phyloP scores from a whole-genome alignment of 2,888 invertebrate genomes.

The Phengaris arion region DNA sequence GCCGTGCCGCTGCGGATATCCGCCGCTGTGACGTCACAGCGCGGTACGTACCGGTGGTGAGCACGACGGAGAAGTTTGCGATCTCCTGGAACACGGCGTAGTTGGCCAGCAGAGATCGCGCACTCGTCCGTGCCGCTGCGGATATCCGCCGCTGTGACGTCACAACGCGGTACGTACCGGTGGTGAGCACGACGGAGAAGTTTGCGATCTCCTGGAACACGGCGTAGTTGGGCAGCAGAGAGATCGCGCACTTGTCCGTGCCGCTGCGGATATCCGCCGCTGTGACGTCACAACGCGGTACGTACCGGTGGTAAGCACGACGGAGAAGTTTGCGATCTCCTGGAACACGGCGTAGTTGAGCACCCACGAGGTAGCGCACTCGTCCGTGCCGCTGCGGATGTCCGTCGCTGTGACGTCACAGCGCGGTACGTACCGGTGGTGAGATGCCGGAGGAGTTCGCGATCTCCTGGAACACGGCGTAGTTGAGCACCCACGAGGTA shows the following conservation, averaged over 20 bases:
- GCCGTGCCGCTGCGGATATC: slow-evolving; percentile 76
- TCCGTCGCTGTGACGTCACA: slow-evolving; percentile 45
- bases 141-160: slow-evolving; percentile 56
- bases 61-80: slow-evolving; percentile 90
- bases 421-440: slow-evolving; percentile 83
- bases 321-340: slow-evolving; percentile 95
- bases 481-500: slow-evolving; percentile 94
- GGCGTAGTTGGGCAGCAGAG: slow-evolving; percentile 94
- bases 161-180: slow-evolving; percentile 79
- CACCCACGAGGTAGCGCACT: slow-evolving; percentile 91
- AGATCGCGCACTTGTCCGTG: slow-evolving; percentile 94
- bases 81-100: slow-evolving; percentile 96
- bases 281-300: slow-evolving; percentile 30
- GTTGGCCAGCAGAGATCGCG: slow-evolving; percentile 93
- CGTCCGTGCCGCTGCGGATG: slow-evolving; percentile 92
- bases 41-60: slow-evolving; percentile 85
- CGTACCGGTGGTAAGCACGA: slow-evolving; percentile 89
- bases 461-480: slow-evolving; percentile 95
- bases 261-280: slow-evolving; percentile 85
- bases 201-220: slow-evolving; percentile 96
- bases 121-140: slow-evolving; percentile 96
- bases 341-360: slow-evolving; percentile 97
- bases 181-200: slow-evolving; percentile 90
- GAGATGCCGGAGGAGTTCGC: slow-evolving; percentile 92
- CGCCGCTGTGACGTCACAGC: slow-evolving; percentile 74